Conservation (phyloP, 2,113 vertebrate genomes). For the Megaceryle maxima region DNA sequence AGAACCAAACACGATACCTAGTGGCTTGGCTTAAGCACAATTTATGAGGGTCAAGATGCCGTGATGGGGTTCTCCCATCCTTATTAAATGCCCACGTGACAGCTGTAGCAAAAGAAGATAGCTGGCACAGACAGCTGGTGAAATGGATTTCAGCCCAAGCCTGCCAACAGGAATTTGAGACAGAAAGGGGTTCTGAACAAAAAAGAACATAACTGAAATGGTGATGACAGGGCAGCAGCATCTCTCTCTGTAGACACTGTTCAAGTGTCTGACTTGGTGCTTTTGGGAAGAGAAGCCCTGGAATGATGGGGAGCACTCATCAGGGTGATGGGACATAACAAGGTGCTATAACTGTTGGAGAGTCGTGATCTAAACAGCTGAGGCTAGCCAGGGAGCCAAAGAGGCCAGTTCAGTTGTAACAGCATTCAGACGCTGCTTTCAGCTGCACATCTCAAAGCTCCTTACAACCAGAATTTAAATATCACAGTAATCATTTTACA, state of each 20-base stretch:
- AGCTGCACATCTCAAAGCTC: not conserved
- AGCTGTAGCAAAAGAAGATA: not conserved
- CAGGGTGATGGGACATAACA: not conserved
- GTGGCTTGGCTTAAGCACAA: not conserved
- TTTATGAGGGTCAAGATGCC: not conserved
- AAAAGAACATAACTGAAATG: not conserved
- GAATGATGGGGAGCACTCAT: not conserved
- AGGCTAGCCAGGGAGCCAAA: not conserved
- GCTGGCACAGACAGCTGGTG: not conserved
- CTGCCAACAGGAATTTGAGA: not conserved
- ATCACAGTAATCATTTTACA: not conserved
- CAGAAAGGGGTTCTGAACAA: not conserved
- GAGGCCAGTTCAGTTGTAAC: not conserved
- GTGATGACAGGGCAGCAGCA: not conserved
- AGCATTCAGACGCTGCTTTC: not conserved
- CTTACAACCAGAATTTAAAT: conserved; percentile 32
- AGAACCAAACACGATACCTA: not conserved
- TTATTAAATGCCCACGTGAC: not conserved
- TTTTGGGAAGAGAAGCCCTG: not conserved
- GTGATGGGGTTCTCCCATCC: not conserved
- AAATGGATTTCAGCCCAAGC: not conserved
- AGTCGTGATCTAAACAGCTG: not conserved
- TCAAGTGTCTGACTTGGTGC: not conserved
- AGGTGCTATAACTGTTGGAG: not conserved
- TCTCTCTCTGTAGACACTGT: not conserved